Evolutionary conservation across 2,888 invertebrate species (phyloP).

Genomic region (Villa cingulata): DNA sequence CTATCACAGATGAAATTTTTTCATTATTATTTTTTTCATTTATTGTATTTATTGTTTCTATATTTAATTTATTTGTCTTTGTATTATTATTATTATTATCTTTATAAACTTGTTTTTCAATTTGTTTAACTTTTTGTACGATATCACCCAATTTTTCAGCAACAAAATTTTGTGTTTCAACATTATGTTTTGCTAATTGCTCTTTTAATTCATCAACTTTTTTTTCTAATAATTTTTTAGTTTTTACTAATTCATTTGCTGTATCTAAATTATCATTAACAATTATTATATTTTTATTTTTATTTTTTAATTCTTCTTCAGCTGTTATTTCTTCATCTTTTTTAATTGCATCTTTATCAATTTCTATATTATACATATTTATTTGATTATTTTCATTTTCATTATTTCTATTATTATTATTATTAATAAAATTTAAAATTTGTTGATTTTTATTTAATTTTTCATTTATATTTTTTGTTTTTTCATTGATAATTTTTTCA

Average conservation of each 20-base stretch:
- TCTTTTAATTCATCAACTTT: slow-evolving; percentile 37
- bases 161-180: slow-evolving; percentile 27
- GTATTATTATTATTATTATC: slow-evolving; percentile 20
- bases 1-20: neutral
- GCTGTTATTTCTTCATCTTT: slow-evolving; percentile 35
- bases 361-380: slow-evolving; percentile 18
- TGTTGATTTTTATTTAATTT: neutral
- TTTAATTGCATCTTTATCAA: slow-evolving; percentile 36
- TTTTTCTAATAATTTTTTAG: slow-evolving; percentile 28
- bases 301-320: slow-evolving; percentile 25
- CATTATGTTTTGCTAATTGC: slow-evolving; percentile 33
- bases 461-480: neutral
- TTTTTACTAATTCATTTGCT: slow-evolving; percentile 26
- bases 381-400: slow-evolving; percentile 1
- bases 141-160: slow-evolving; percentile 27
- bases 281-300: slow-evolving; percentile 9
- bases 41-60: neutral
- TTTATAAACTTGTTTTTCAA: slow-evolving; percentile 40
- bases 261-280: slow-evolving; percentile 20
- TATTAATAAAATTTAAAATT: neutral
- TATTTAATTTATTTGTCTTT: neutral
- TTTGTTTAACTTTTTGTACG: slow-evolving; percentile 29
- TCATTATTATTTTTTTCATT: too few relatives aligned
- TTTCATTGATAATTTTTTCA: neutral
- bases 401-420: neutral